Conservation (phyloP, 2,888 invertebrate species). For the Gerris lacustris region DNA sequence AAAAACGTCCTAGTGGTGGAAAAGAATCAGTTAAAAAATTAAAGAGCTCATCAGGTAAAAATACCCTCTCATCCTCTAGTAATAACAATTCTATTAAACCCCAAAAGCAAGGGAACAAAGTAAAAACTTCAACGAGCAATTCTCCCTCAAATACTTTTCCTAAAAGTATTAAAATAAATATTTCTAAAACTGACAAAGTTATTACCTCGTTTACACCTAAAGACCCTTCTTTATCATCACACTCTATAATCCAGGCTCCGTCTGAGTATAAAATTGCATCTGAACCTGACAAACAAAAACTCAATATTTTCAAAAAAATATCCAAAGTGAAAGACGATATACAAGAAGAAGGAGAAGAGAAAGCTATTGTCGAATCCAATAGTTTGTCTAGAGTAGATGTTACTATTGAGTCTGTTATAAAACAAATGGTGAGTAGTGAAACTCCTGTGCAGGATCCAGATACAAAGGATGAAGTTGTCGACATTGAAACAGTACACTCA, state of each 20-base stretch:
- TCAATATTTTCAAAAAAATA: conserved; percentile 79
- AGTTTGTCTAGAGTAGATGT: conserved; percentile 29
- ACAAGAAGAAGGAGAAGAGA: conserved; percentile 20
- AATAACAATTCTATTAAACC: conserved; percentile 7
- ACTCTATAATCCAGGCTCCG: not conserved
- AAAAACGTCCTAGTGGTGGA: conserved; percentile 32
- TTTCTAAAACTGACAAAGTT: conserved; percentile 19
- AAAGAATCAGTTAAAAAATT: conserved; percentile 37
- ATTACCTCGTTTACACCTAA: not conserved
- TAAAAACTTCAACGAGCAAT: conserved; percentile 10
- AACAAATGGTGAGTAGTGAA: conserved; percentile 13
- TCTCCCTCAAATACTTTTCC: not conserved
- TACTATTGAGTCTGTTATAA: conserved; percentile 32
- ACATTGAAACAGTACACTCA: conserved; percentile 8
- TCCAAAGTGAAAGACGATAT: conserved; percentile 51
- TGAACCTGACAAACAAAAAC: conserved; percentile 72
- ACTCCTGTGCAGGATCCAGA: not conserved
- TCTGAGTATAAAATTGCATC: conserved; percentile 48
- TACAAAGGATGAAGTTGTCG: conserved; percentile 2
- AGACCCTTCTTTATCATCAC: not conserved
- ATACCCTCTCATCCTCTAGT: conserved; percentile 10
- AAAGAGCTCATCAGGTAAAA: conserved; percentile 34
- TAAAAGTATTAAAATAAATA: conserved; percentile 17
- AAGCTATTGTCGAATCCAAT: not conserved
- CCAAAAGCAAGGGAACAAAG: conserved; percentile 14